Percentiles rank a stretch among this genome's conserved stretches.
Evolutionary conservation across 2,888 invertebrate species (phyloP).

Genomic region (Metacarcinus magister): DNA sequence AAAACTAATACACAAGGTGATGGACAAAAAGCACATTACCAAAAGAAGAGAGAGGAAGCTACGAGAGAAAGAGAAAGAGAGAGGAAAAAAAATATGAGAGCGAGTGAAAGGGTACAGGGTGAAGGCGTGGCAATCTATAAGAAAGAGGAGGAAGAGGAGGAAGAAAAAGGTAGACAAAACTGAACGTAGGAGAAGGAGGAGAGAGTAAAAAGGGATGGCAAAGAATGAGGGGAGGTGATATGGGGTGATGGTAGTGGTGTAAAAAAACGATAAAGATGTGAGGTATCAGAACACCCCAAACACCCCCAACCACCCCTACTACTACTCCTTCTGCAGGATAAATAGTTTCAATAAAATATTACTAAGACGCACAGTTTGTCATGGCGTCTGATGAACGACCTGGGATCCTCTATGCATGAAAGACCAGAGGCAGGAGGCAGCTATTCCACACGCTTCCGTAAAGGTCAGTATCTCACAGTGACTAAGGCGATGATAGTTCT

Average conservation of each 20-base stretch:
- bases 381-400: background rate
- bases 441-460: background rate
- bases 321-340: background rate
- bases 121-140: background rate
- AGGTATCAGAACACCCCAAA: too few relatives aligned
- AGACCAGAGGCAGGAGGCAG: background rate
- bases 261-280: too few relatives aligned
- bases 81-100: background rate
- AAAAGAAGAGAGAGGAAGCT: background rate
- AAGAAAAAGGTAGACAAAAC: background rate
- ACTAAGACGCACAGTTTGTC: slow-evolving; percentile 12
- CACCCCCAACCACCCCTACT: too few relatives aligned
- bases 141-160: background rate
- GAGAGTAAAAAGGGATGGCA: background rate
- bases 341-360: slow-evolving; percentile 26
- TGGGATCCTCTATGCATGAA: background rate
- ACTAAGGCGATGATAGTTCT: background rate
- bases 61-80: background rate
- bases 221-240: too few relatives aligned
- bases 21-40: background rate
- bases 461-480: background rate
- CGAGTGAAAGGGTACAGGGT: background rate
- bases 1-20: background rate
- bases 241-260: too few relatives aligned
- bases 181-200: background rate